Evolutionary conservation across 2,113 vertebrate species (phyloP), one percentile per base, ranked within the genome.

Genomic region (Odontophorus gujanensis): DNA sequence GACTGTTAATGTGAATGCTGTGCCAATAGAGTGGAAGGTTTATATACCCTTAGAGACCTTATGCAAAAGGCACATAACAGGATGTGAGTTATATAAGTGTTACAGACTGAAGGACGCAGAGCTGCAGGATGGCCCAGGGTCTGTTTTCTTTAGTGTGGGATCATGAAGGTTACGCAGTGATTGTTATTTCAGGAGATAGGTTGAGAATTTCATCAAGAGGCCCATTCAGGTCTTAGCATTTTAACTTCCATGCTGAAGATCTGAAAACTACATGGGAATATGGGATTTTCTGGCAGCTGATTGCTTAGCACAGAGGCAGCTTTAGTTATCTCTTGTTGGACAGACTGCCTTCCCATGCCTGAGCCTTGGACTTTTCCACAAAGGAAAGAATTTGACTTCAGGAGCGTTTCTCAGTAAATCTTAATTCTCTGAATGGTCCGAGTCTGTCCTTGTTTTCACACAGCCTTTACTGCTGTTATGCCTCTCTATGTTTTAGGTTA

Each of bases 371-470:
- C 5, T 43, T 93, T 42, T 81, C 18, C n/a, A 48, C 40, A 86
- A 89, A 72, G n/a, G 68, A 87, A 74, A 89, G 25, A 78, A 87
- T 45, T 69, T 79, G 34, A 84, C n/a, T 78, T 92, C 18, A 76
- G 20, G 19, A 88, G 6, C n/a, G 47, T n/a, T 81, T 89, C 14
- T 17, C 51, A 93, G 24, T 93, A 93, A 89, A 85, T 83, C 6
- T 4, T 61, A 43, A 4, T 91, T 83, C n/a, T 87, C 43, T 83
- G 73, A 89, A 42, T 82, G 36, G 7, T 85, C 25, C 92, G 75
- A 91, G 26, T 73, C 42, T 91, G 16, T 11, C 6, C 14, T 73
- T 62, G 38, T 87, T 92, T 85, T 87, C 59, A 59, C 11, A 63
- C 7, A 71, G 57, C 78, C 24, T 85, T 25, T 85, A 13, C 21